Conservation (phyloP, 2,888 invertebrate species). For the Zonitis immaculata region DNA sequence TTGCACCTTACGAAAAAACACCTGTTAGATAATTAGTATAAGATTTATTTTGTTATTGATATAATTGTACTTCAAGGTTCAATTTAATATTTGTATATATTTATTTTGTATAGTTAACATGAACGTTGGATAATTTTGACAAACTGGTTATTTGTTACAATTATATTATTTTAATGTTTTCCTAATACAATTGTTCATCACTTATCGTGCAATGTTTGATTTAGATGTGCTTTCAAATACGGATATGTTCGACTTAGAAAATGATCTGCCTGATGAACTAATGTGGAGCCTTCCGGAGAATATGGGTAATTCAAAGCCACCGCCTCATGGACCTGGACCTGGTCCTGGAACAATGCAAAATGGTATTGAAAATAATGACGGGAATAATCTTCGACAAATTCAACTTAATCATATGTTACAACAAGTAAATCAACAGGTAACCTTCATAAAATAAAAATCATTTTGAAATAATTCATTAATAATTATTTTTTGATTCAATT, state of each 20-base stretch:
- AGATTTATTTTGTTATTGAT: no score
- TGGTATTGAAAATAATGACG: slow-evolving; percentile 58
- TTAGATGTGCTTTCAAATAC: slow-evolving; percentile 77
- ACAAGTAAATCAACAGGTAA: slow-evolving; percentile 47
- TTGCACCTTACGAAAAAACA: no score
- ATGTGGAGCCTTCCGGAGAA: slow-evolving; percentile 63
- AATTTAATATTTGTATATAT: no score
- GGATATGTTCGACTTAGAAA: slow-evolving; percentile 85
- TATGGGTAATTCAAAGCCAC: slow-evolving; percentile 63
- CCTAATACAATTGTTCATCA: slow-evolving; percentile 5
- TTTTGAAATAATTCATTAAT: neutral
- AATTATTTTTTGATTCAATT: slow-evolving; percentile 1
- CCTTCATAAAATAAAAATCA: neutral
- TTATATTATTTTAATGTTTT: slow-evolving; percentile 9
- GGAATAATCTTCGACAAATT: slow-evolving; percentile 49
- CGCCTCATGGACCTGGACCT: slow-evolving; percentile 79
- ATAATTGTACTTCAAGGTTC: no score
- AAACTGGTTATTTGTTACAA: neutral
- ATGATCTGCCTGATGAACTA: slow-evolving; percentile 87
- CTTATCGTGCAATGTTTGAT: slow-evolving; percentile 27
- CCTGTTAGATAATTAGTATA: no score
- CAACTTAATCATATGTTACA: slow-evolving; percentile 65
- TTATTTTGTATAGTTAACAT: neutral
- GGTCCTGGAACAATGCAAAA: slow-evolving; percentile 61
- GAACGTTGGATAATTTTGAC: neutral